A percentile compares a stretch with the other conserved stretches of the same genome.
Evolutionary conservation across 1,140 invertebrate genomes (phyloP).

Genomic region (Drosophila melanica): DNA sequence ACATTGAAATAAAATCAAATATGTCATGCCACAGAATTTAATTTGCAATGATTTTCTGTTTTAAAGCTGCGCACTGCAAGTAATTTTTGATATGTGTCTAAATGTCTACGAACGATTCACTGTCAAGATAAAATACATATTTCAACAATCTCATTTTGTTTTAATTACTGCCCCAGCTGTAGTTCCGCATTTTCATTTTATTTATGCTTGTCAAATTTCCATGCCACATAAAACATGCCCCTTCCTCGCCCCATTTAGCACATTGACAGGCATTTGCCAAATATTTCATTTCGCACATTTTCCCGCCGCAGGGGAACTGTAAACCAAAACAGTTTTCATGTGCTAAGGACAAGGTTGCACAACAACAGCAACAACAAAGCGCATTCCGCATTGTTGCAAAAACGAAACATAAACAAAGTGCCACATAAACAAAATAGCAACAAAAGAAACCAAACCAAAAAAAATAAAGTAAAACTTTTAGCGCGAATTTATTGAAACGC

Average conservation of each 20-base stretch:
- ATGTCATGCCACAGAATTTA: too few species aligned
- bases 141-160: background rate
- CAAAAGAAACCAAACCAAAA: background rate
- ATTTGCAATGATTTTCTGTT: too few species aligned
- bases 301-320: constrained; percentile 32
- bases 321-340: constrained; percentile 68
- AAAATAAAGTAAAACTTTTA: constrained; percentile 16
- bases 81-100: too few species aligned
- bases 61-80: too few species aligned
- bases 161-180: background rate
- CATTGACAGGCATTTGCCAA: constrained; percentile 43
- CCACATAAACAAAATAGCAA: constrained; percentile 51
- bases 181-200: constrained; percentile 37
- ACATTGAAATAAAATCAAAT: too few species aligned
- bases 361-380: constrained; percentile 32
- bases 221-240: constrained; percentile 23
- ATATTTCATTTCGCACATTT: constrained; percentile 30
- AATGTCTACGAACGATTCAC: too few species aligned
- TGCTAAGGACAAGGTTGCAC: constrained; percentile 76
- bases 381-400: constrained; percentile 66
- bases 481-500: constrained; percentile 40
- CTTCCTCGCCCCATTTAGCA: background rate
- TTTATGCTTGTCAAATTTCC: constrained; percentile 44
- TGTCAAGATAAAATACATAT: background rate
- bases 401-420: constrained; percentile 71